Evolutionary conservation across 2,888 invertebrate species (phyloP), one percentile per base, ranked within the genome.

Genomic region (Cheilosia vernalis): DNA sequence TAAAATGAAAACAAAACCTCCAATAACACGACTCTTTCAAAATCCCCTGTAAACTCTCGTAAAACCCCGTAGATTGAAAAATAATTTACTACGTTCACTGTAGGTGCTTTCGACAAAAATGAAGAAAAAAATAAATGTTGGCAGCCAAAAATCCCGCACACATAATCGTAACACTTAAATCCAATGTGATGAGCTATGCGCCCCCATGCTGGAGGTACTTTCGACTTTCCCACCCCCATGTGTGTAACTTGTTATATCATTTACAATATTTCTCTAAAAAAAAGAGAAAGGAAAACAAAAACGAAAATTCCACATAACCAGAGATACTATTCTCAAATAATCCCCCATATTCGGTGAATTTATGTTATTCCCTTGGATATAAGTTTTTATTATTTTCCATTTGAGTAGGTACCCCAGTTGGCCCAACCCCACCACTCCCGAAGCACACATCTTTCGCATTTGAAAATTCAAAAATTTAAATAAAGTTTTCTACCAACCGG

Each of bases 331-430:
- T 81, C 76, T 66, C 76, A 81, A 80, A 85, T 81, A 85, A 85
- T 85, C 81, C 79, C 77, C 70, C 72, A 72, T 72, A 85, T 85
- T 81, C 81, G 51, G 72, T 81, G 66, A 81, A 85, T 85, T 85
- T 85, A 85, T 85, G 81, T 80, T 72, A 85, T 85, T 70, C 81
- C 80, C 61, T 67, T 44, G 76, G 80, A 81, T 85, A 81, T 81
- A 81, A 85, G 85, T 81, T 85, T 85, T 85, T 85, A 85, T 85
- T 85, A 81, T 85, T 85, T 77, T 85, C 81, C 81, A 66, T 85
- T 85, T 72, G 70, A 77, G 64, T 70, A 51, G 61, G 47, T 42
- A 49, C 13, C 30, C 51, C 61, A 49, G 27, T 56, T 33, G 13
- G 9, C 40, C 53, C 2, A 30, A 30, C 37, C 17, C 4, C 30